These are phyloP conservation scores for Epinotia brunnichana DNA, from an alignment of 2,888 invertebrate species.

Conservation along the genomic window DNA sequence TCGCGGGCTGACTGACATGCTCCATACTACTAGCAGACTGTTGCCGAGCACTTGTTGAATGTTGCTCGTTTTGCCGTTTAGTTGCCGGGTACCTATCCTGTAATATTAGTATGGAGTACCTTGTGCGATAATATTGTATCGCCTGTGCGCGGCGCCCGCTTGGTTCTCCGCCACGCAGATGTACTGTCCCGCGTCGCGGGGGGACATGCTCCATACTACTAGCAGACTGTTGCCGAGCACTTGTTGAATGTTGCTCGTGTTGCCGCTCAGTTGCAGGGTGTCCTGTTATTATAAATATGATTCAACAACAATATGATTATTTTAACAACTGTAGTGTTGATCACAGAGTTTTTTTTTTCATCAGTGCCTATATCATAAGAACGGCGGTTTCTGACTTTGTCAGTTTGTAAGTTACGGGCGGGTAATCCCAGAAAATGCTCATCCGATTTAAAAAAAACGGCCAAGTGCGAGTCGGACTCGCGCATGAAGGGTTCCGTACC, in stretches of 20 bases:
- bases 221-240: constrained; percentile 70
- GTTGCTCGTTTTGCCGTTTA: constrained; percentile 57
- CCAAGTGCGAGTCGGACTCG: too few relatives aligned
- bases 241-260: constrained; percentile 61
- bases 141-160: constrained; percentile 74
- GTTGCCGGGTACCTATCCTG: constrained; percentile 69
- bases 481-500: too few relatives aligned
- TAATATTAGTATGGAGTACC: too few relatives aligned
- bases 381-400: too few relatives aligned
- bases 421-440: too few relatives aligned
- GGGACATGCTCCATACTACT: constrained; percentile 71
- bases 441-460: too few relatives aligned
- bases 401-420: too few relatives aligned
- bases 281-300: too few relatives aligned
- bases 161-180: constrained; percentile 83
- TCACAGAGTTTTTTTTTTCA: too few relatives aligned
- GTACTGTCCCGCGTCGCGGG: constrained; percentile 83
- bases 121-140: constrained; percentile 67
- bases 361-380: too few relatives aligned
- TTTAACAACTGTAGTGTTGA: neutral
- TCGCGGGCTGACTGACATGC: constrained; percentile 71
- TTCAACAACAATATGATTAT: too few relatives aligned
- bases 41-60: constrained; percentile 68
- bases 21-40: constrained; percentile 72
- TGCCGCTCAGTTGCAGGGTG: constrained; percentile 60